Conservation (phyloP, 2,888 invertebrate genomes). For the Pachydiplax longipennis region DNA sequence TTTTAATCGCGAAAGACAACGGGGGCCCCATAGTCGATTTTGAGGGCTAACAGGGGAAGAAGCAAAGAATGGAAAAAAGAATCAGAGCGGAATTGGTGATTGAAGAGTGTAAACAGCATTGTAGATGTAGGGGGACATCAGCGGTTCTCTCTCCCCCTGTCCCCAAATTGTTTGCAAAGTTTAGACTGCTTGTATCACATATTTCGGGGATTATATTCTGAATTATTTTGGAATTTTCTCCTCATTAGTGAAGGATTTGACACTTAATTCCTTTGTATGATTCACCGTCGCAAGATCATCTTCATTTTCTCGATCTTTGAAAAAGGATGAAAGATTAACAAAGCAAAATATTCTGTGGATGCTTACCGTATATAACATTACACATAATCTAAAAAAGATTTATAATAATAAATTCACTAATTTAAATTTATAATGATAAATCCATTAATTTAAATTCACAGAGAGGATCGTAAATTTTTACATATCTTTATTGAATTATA, state of each 20-base stretch:
- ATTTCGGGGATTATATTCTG: background rate
- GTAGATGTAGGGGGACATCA: background rate
- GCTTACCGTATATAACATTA: too few relatives aligned
- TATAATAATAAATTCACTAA: too few relatives aligned
- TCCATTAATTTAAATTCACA: too few relatives aligned
- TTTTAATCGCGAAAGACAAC: slow-evolving; percentile 4
- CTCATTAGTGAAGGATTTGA: too few relatives aligned
- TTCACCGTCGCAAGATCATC: background rate
- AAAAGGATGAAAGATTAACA: too few relatives aligned
- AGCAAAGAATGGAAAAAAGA: background rate
- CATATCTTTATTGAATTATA: too few relatives aligned
- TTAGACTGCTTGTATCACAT: slow-evolving; percentile 7
- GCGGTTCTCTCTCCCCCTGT: background rate
- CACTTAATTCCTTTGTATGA: background rate
- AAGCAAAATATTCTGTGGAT: too few relatives aligned
- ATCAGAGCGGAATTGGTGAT: slow-evolving; percentile 12
- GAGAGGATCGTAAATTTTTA: too few relatives aligned
- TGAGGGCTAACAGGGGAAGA: background rate
- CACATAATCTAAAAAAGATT: too few relatives aligned
- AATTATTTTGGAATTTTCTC: too few relatives aligned
- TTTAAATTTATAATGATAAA: too few relatives aligned
- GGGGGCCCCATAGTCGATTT: background rate
- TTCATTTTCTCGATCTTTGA: too few relatives aligned
- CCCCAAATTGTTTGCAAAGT: background rate
- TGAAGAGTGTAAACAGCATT: background rate